phyloP scores from a whole-genome alignment of 2,113 vertebrate species.

The Salvelinus fontinalis region DNA sequence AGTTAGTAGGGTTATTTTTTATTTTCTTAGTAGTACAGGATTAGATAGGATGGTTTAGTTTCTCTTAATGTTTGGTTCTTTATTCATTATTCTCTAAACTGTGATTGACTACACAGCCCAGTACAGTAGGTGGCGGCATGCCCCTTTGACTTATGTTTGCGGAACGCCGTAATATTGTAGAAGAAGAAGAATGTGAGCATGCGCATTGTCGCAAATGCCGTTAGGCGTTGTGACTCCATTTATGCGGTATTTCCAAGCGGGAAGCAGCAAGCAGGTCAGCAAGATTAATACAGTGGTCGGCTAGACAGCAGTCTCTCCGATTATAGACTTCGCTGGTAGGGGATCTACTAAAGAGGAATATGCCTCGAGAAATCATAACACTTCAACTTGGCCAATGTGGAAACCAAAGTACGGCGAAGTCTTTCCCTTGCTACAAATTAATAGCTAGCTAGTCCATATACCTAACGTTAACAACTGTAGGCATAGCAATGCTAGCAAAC shows the following conservation, averaged over 20 bases:
- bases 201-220: too few relatives aligned
- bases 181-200: too few relatives aligned
- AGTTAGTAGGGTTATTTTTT: too few relatives aligned
- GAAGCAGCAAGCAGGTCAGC: constrained; percentile 40
- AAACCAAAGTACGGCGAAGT: constrained; percentile 85
- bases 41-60: too few relatives aligned
- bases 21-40: too few relatives aligned
- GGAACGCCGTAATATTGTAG: too few relatives aligned
- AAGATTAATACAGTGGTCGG: constrained; percentile 1
- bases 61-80: too few relatives aligned
- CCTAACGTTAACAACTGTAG: background rate
- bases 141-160: too few relatives aligned
- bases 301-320: background rate
- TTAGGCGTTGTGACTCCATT: background rate
- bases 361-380: constrained; percentile 97
- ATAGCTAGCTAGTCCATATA: background rate
- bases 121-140: too few relatives aligned
- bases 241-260: constrained; percentile 55
- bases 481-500: too few relatives aligned
- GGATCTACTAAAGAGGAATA: constrained; percentile 50
- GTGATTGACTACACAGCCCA: too few relatives aligned
- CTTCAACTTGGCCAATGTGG: constrained; percentile 95
- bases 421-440: background rate
- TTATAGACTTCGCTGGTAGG: constrained; percentile 15
- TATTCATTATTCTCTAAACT: too few relatives aligned